Conservation (phyloP, 2,888 invertebrate genomes). For the Phengaris alcon region DNA sequence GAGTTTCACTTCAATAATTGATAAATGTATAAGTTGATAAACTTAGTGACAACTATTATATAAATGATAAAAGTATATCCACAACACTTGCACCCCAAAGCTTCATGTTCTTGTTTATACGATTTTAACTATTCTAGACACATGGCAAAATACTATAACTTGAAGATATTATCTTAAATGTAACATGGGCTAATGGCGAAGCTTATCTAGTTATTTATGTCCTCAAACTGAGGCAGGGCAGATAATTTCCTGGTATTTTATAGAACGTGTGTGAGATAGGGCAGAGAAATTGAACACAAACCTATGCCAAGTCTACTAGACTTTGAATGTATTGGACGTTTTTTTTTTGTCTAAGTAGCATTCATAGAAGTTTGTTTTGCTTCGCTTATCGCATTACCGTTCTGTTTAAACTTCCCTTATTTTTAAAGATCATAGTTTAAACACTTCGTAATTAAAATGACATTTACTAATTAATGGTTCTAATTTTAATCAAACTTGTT, state of each 20-base stretch:
- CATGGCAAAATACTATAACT: neutral
- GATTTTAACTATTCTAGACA: neutral
- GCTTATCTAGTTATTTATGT: slow-evolving; percentile 25
- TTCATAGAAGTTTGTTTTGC: neutral
- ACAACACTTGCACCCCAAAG: neutral
- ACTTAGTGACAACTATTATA: neutral
- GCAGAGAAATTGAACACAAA: neutral
- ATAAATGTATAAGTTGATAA: neutral
- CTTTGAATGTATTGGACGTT: neutral
- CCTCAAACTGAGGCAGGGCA: neutral
- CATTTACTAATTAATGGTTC: too few species aligned
- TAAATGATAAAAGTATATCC: neutral
- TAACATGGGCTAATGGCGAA: neutral
- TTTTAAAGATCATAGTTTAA: too few species aligned
- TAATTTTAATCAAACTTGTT: too few species aligned
- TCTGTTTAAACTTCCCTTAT: neutral
- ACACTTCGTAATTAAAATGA: too few species aligned
- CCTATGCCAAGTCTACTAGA: neutral
- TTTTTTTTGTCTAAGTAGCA: neutral
- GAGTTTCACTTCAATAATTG: too few species aligned
- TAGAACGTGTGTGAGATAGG: neutral
- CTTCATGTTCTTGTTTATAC: neutral
- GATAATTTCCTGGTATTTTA: slow-evolving; percentile 18
- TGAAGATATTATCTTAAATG: slow-evolving; percentile 5
- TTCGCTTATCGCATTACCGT: neutral